These are phyloP conservation scores for Leptinotarsa tumamoca DNA, from an alignment of 2,888 invertebrate species.

Conservation along the genomic window DNA sequence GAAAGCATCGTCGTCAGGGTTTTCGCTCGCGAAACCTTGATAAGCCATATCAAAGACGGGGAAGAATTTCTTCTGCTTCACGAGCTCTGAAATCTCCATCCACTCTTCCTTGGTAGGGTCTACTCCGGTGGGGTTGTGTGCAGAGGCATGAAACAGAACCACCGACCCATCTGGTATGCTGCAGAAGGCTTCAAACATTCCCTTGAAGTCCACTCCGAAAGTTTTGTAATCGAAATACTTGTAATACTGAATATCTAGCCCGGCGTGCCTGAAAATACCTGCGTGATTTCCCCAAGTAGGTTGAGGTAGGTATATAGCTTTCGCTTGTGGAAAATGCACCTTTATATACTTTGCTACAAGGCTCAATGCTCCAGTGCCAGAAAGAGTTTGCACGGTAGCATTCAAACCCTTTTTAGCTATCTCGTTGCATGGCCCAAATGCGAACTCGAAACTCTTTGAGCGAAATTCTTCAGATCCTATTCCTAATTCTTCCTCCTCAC, in stretches of 20 bases:
- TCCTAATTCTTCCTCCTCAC: slow-evolving; percentile 76
- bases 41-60: slow-evolving; percentile 79
- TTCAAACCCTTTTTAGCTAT: slow-evolving; percentile 65
- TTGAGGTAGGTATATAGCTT: slow-evolving; percentile 72
- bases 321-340: slow-evolving; percentile 69
- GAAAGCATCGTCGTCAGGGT: slow-evolving; percentile 71
- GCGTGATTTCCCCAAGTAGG: slow-evolving; percentile 80
- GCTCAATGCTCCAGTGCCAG: slow-evolving; percentile 76
- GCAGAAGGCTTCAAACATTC: slow-evolving; percentile 73
- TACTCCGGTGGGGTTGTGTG: slow-evolving; percentile 77
- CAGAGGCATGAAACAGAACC: slow-evolving; percentile 75
- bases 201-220: slow-evolving; percentile 75
- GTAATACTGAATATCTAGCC: slow-evolving; percentile 69
- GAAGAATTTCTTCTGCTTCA: slow-evolving; percentile 70
- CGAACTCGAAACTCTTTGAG: slow-evolving; percentile 68
- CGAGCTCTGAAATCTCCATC: slow-evolving; percentile 72
- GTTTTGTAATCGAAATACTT: slow-evolving; percentile 76
- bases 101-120: slow-evolving; percentile 73
- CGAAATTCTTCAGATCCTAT: slow-evolving; percentile 68
- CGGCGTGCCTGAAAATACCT: slow-evolving; percentile 74
- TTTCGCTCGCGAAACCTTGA: slow-evolving; percentile 73
- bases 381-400: slow-evolving; percentile 68
- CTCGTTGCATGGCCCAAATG: slow-evolving; percentile 71
- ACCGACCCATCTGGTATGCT: slow-evolving; percentile 74
- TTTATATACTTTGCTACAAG: slow-evolving; percentile 73